Percentiles rank a stretch among this genome's conserved stretches.
Evolutionary conservation across 2,888 invertebrate genomes (phyloP).

Genomic region (Lochmaea crataegi): DNA sequence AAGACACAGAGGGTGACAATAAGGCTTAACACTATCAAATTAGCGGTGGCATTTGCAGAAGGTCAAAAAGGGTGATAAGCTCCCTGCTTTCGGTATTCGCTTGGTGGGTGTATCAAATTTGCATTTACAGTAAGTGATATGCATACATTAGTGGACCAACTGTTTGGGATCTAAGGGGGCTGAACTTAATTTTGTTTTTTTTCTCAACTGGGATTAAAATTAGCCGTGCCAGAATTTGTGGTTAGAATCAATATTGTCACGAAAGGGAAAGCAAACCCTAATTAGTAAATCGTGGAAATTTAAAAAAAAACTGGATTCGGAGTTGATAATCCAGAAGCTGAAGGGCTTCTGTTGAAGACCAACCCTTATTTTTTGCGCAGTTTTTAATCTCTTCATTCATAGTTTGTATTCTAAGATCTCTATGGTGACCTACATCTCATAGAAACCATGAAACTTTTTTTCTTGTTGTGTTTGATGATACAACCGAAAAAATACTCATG

Average conservation of each 20-base stretch:
- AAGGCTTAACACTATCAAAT: slow-evolving; percentile 59
- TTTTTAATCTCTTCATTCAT: too few species aligned
- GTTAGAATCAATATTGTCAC: slow-evolving; percentile 6
- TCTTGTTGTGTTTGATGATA: too few species aligned
- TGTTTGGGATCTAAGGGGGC: slow-evolving; percentile 37
- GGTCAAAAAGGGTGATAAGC: slow-evolving; percentile 53
- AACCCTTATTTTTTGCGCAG: too few species aligned
- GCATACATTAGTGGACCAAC: slow-evolving; percentile 56
- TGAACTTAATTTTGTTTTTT: slow-evolving; percentile 33
- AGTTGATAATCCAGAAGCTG: too few species aligned
- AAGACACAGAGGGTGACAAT: slow-evolving; percentile 55
- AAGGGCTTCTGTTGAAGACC: too few species aligned
- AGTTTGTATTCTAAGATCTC: too few species aligned
- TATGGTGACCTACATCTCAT: too few species aligned
- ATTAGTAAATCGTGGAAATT: too few species aligned
- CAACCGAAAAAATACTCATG: too few species aligned
- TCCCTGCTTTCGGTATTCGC: slow-evolving; percentile 28
- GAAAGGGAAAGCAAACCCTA: neutral
- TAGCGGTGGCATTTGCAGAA: slow-evolving; percentile 63
- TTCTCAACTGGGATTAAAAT: slow-evolving; percentile 28
- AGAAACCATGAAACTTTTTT: too few species aligned
- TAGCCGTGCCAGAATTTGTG: slow-evolving; percentile 21
- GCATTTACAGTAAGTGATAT: slow-evolving; percentile 64
- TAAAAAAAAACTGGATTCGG: too few species aligned
- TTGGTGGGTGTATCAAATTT: slow-evolving; percentile 51